These are phyloP conservation scores for Odocoileus virginianus DNA, from an alignment of 2,113 vertebrate species.

Conservation along the genomic window DNA sequence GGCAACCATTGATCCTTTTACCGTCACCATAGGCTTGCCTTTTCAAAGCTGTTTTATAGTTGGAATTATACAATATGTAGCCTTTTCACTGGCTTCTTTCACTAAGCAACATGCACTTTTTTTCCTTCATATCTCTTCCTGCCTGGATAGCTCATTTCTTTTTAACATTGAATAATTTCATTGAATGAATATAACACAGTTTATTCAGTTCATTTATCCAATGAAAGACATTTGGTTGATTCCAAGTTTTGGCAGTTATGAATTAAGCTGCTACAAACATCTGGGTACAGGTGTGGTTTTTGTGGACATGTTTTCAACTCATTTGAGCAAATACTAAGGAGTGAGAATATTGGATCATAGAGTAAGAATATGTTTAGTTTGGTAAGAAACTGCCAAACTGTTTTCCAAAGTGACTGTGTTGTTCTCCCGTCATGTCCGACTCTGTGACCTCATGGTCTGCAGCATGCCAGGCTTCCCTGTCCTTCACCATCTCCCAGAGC, in stretches of 20 bases:
- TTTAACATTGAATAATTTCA: not conserved
- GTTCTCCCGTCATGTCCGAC: not conserved
- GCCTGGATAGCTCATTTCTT: not conserved
- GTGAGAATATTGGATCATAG: not conserved
- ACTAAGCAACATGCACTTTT: not conserved
- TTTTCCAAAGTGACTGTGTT: not conserved
- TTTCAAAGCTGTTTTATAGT: not conserved
- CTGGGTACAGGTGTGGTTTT: not conserved
- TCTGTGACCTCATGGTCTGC: not conserved
- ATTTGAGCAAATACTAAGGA: not conserved
- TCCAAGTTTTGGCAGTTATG: not conserved
- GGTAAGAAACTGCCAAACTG: not conserved
- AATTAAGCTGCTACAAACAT: not conserved
- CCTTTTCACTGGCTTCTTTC: not conserved
- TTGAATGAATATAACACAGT: not conserved
- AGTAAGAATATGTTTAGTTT: not conserved
- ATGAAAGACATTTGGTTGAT: not conserved
- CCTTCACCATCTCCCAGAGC: not conserved
- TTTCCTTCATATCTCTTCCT: not conserved
- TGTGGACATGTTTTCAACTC: not conserved
- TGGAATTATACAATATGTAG: not conserved
- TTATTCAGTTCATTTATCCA: not conserved
- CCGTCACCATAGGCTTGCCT: not conserved
- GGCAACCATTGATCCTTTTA: not conserved
- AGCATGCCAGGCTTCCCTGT: not conserved